Base-by-base conservation (phyloP, 2,888 invertebrate genomes). In the Crocallis elinguaria region DNA sequence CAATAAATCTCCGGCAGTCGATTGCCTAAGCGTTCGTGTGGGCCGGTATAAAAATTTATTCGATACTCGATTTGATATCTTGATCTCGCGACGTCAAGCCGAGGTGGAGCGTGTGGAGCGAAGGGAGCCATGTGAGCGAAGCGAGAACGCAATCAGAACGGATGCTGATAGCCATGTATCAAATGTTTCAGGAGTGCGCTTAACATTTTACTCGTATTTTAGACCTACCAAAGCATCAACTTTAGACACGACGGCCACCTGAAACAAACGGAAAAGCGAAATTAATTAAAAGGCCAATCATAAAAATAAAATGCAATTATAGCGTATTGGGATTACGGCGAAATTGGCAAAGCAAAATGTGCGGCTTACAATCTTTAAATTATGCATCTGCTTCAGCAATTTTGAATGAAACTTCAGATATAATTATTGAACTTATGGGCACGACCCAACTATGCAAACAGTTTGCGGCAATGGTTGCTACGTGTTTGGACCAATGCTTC, bases 181-280 rank as follows among this genome's bases (percentile, higher is more conserved):
- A 35, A 21, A 25, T 11, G 54, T 41, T 56, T 44, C 57, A 57
- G 64, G 53, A 65, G 54, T 48, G 48, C 48, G 54, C 63, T 63
- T 56, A 57, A 58, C 58, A 59, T 45, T 54, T 61, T 62, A 57
- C 57, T 62, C 52, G 59, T 46, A 50, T 49, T 63, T 72, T 78
- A 74, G 72, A 83, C 86, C 88, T 88, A 88, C 86, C 84, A 81
- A 85, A 83, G 73, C 75, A 80, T 81, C 73, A 78, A 80, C 66
- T 71, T 71, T 74, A 84, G 79, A 77, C 82, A 76, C 81, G 86
- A 80, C 82, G 90, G 80, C 87, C 84, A 92, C 87, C 92, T 92
- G 92, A 75, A 92, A 92, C 92, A 92, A 92, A 91, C 88, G 87
- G 84, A 88, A 88, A 92, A 92, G 92, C 92, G 82, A 92, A 92